Percentiles rank a stretch among this genome's conserved stretches.
Evolutionary conservation across 2,888 invertebrate genomes (phyloP).

Genomic region (Thymelicus acteon): DNA sequence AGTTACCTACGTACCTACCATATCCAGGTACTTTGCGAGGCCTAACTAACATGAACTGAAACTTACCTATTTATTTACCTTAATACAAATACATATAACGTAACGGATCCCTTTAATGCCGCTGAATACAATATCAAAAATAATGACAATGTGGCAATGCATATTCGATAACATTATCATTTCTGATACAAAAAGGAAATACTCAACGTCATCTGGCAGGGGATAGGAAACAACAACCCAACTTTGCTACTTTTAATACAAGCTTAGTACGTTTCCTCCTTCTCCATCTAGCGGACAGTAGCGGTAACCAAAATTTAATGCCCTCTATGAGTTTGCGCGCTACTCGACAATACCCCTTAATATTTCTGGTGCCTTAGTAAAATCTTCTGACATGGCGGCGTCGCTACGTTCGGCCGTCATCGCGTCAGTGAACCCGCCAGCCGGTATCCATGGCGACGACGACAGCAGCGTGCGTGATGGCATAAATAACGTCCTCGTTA

Average conservation of each 20-base stretch:
- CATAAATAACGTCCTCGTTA: too few species aligned
- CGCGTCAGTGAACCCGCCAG: background rate
- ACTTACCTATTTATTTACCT: too few species aligned
- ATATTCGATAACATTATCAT: too few species aligned
- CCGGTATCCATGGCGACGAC: too few species aligned
- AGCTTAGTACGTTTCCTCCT: background rate
- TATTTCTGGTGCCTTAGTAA: constrained; percentile 42
- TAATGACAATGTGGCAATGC: too few species aligned
- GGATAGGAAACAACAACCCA: background rate
- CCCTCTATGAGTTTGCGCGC: constrained; percentile 7
- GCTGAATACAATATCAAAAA: too few species aligned
- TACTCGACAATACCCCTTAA: background rate
- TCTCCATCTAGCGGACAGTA: constrained; percentile 43
- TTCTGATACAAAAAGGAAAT: background rate
- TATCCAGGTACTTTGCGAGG: too few species aligned
- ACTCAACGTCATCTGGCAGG: background rate
- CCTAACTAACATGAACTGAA: too few species aligned
- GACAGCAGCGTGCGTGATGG: too few species aligned
- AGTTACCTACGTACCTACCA: too few species aligned
- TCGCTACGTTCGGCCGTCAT: constrained; percentile 38
- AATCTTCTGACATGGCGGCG: constrained; percentile 41
- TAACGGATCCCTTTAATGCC: too few species aligned
- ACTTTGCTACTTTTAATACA: background rate
- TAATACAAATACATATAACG: too few species aligned
- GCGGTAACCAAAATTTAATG: constrained; percentile 1